Base-by-base conservation (phyloP, 2,113 vertebrate genomes). In the Rhinopomastus cyanomelas region DNA sequence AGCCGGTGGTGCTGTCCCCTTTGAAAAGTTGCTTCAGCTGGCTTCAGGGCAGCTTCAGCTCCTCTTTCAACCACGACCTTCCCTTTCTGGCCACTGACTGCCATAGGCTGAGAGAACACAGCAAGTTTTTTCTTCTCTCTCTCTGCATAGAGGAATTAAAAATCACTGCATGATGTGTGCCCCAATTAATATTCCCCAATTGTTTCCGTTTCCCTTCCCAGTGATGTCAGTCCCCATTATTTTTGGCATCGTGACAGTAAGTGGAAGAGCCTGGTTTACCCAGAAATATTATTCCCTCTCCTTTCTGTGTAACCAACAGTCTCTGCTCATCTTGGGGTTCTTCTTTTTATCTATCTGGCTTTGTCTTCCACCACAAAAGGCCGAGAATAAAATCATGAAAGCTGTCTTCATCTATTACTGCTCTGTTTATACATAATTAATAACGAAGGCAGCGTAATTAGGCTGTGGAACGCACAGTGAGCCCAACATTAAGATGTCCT, bases 361-460 rank as follows among this genome's bases (percentile, higher is more conserved):
- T 92, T 90, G 61, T 74, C 76, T 88, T 44, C 20, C 2, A 34
- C 62, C 55, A 27, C 71, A 62, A 72, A 85, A 72, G 85, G 68
- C 59, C 69, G 62, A 37, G 61, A 91, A 51, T 62, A 81, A 91
- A 91, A 88, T 71, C 77, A 87, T 71, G 67, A 87, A 92, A 94
- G 81, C 69, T 89, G 77, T 79, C 95, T 90, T 72, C 66, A 84
- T 91, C 69, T 78, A 61, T 94, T 87, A 81, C 77, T 77, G 9
- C 80, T 71, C 51, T 14, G 36, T 92, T 87, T 87, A 84, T 67
- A 26, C 9, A 1, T 95, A 88, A 92, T 92, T 91, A 92, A 81
- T 94, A 95, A 94, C 49, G 92, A 94, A 86, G 90, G 61, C 90
- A 94, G 86, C 81, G 88, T 94, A 92, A 91, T 95, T 91, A 91